These are phyloP conservation scores for Orius laevigatus DNA, from an alignment of 1,140 invertebrate genomes.

Conservation along the genomic window DNA sequence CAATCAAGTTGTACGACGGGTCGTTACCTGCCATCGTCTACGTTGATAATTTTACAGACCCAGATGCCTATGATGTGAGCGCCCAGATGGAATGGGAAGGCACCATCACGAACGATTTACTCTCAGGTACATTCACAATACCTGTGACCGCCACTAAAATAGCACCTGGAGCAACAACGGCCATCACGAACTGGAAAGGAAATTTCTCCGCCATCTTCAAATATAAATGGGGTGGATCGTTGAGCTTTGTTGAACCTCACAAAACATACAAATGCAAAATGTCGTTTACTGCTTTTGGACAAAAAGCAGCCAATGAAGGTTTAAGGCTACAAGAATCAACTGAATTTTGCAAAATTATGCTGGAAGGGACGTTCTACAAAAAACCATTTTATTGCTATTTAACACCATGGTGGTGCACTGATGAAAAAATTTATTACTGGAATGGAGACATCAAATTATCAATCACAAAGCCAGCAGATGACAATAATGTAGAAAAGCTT, in stretches of 20 bases:
- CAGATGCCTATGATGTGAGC: background rate
- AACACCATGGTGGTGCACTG: constrained; percentile 15
- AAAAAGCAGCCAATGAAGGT: too few species aligned
- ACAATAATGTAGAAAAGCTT: too few species aligned
- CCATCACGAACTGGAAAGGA: background rate
- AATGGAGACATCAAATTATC: constrained; percentile 12
- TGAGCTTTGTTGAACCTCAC: constrained; percentile 1
- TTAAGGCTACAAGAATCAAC: constrained; percentile 2
- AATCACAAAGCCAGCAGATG: constrained; percentile 9
- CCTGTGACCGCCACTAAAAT: too few species aligned
- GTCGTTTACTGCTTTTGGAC: background rate
- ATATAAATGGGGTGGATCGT: constrained; percentile 5
- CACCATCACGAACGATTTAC: too few species aligned
- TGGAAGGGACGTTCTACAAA: constrained; percentile 11
- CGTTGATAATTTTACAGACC: background rate
- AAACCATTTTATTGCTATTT: constrained; percentile 16
- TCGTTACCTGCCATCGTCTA: background rate
- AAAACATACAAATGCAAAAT: constrained; percentile 7
- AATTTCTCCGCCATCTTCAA: background rate
- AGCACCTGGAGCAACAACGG: background rate
- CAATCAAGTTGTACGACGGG: background rate
- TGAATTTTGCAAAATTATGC: constrained; percentile 14
- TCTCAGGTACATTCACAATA: too few species aligned
- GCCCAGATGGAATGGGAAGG: too few species aligned
- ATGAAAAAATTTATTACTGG: constrained; percentile 14